A percentile compares a stretch with the other conserved stretches of the same genome.
Evolutionary conservation across 92 coral and sea anemone species (phyloP).

Genomic region (Galaxea fascicularis): DNA sequence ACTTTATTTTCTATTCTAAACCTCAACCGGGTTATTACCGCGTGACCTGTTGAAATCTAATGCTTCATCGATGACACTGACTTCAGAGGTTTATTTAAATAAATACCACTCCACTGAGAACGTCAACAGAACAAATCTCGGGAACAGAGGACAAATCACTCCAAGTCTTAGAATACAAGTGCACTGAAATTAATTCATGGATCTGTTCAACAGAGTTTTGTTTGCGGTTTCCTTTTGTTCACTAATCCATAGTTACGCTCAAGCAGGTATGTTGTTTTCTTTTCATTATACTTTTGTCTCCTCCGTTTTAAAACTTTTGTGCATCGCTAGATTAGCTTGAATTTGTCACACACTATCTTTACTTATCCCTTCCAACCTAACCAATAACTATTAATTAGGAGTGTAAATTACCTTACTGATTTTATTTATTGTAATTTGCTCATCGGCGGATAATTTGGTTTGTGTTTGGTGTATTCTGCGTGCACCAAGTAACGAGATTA

Average conservation of each 20-base stretch:
- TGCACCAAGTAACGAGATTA: not conserved
- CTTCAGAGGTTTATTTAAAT: not conserved
- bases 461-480: not conserved
- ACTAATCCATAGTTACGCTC: not conserved
- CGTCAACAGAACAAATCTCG: not conserved
- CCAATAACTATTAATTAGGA: not conserved
- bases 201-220: not conserved
- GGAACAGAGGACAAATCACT: not conserved
- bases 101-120: not conserved
- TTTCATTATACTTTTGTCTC: not conserved
- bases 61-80: not conserved
- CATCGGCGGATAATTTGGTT: not conserved
- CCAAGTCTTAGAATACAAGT: not conserved
- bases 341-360: not conserved
- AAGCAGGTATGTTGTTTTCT: slow-evolving; percentile 14
- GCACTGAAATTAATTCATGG: slow-evolving; percentile 10
- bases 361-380: not conserved
- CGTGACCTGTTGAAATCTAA: slow-evolving; percentile 19
- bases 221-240: not conserved
- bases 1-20: not conserved
- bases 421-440: not conserved
- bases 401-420: not conserved
- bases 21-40: not conserved
- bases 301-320: not conserved
- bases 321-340: not conserved